Evolutionary conservation across 1,140 invertebrate genomes (phyloP), one percentile per base, ranked within the genome.

Genomic region (Myzus persicae): DNA sequence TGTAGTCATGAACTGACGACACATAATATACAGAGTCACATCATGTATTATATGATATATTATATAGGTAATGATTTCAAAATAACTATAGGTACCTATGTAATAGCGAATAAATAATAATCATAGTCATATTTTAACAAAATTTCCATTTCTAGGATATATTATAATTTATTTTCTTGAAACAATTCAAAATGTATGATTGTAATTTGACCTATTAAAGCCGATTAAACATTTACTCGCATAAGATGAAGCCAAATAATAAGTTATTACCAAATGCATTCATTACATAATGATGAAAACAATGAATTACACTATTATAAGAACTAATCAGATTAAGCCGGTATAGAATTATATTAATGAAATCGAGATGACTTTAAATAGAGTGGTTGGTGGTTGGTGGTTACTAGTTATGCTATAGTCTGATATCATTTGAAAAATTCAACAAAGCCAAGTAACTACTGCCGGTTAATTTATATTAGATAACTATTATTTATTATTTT

Each of bases 171-270:
- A n/a, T 76, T 76, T n/a, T 31, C 20, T 42, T 31, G 2, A 42
- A 54, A 31, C 14, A 59, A 44, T 7, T 18, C 26, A 67, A 90
- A 90, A 67, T 90, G 20, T 36, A 59, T 24, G 0, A 90, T 31
- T 42, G 89, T 90, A 67, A 90, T 67, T 59, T 59, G 40, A 90
- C 24, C 38, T 38, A 42, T 67, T 90, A 90, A 90, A 90, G 89
- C 89, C 36, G 7, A 59, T 90, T 67, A 67, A 76, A 18, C 42
- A 44, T 90, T 40, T 31, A 42, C 54, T 90, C 2, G 26, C 38
- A n/a, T 90, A 59, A 59, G 3, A 24, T 90, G 89, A 90, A 90
- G 89, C 89, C 89, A 42, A 90, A 90, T 90, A 90, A 67, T 67
- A 54, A 89, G 9, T 59, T 76, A 76, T 76, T 76, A 76, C n/a